Evolutionary conservation across 2,888 invertebrate genomes (phyloP).

Genomic region (Lithophane ornitopus): DNA sequence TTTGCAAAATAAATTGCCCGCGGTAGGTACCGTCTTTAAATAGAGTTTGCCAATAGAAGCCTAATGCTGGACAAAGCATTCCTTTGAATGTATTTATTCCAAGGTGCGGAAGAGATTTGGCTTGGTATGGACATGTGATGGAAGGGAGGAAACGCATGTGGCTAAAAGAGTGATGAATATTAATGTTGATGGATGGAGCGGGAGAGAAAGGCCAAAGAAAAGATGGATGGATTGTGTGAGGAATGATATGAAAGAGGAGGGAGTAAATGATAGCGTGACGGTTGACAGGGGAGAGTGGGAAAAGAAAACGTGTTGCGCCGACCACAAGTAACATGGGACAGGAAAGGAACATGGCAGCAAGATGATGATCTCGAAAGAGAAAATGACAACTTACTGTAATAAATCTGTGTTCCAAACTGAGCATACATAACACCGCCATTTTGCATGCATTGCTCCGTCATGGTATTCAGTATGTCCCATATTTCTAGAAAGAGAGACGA

Average conservation of each 20-base stretch:
- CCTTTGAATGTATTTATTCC: neutral
- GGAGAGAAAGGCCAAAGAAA: too few species aligned
- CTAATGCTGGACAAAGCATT: neutral
- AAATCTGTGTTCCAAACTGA: slow-evolving; percentile 40
- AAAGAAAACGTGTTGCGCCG: too few species aligned
- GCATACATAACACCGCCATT: slow-evolving; percentile 49
- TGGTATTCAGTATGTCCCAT: slow-evolving; percentile 45
- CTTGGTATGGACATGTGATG: neutral
- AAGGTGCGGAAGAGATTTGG: neutral
- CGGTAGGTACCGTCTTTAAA: neutral
- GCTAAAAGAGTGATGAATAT: neutral
- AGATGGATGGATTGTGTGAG: too few species aligned
- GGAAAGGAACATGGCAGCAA: too few species aligned
- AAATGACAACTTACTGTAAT: slow-evolving; percentile 43
- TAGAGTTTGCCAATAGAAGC: neutral
- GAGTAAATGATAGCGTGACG: too few species aligned
- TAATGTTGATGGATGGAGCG: too few species aligned
- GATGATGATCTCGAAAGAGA: neutral
- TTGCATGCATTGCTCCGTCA: slow-evolving; percentile 38
- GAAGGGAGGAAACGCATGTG: neutral
- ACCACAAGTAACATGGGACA: neutral
- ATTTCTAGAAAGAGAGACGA: slow-evolving; percentile 22
- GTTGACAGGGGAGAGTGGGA: too few species aligned
- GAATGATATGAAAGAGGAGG: too few species aligned
- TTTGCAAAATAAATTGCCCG: neutral